Conservation (phyloP, 2,797 vertebrate genomes). For the Rhinogobio ventralis region DNA sequence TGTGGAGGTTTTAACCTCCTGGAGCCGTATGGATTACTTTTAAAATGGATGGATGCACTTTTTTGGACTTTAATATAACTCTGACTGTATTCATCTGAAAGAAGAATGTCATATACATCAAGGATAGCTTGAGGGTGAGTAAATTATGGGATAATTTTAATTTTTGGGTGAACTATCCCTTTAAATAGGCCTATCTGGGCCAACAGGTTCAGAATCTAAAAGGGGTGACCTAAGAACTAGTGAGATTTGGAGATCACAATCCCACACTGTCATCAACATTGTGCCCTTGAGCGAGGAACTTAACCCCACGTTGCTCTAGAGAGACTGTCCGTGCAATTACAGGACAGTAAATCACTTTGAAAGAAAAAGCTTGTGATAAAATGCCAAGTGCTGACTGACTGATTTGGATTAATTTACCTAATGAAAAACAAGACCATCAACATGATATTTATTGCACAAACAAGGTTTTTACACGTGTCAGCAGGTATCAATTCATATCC, state of each 20-base stretch:
- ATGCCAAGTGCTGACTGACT: constrained; percentile 48
- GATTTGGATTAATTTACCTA: constrained; percentile 54
- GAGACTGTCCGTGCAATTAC: constrained; percentile 33
- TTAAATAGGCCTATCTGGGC: neutral
- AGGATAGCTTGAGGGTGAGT: no score
- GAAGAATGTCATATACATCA: no score
- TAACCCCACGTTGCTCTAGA: constrained; percentile 25
- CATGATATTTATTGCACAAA: constrained; percentile 20
- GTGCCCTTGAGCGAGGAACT: constrained; percentile 29
- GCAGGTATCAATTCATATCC: constrained; percentile 40
- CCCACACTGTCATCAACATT: neutral
- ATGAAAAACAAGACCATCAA: constrained; percentile 49
- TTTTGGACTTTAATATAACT: no score
- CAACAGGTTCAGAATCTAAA: neutral
- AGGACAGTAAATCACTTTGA: constrained; percentile 23
- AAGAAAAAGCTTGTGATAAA: constrained; percentile 44
- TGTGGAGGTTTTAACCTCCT: no score
- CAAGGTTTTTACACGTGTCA: constrained; percentile 32
- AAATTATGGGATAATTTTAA: no score
- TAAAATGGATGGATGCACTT: no score
- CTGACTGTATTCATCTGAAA: no score
- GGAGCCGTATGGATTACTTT: no score
- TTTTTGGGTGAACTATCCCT: no score
- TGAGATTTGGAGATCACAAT: constrained; percentile 29
- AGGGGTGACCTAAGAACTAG: constrained; percentile 13